Conservation (phyloP, 2,113 vertebrate genomes). For the Hippocampus guttulatus region DNA sequence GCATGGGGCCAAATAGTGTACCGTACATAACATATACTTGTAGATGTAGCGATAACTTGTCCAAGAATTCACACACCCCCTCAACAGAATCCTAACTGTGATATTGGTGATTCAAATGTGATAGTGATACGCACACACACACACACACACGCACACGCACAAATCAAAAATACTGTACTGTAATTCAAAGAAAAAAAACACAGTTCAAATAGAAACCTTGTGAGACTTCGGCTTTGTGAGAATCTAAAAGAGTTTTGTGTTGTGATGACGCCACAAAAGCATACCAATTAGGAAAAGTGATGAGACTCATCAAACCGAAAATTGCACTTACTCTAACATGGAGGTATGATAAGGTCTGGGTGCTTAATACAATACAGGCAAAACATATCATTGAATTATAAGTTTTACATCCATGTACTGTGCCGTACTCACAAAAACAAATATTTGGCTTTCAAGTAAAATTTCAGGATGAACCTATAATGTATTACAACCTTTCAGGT, state of each 20-base stretch:
- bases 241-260: background rate
- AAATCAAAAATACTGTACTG: background rate
- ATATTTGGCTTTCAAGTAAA: background rate
- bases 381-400: background rate
- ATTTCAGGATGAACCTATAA: background rate
- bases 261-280: background rate
- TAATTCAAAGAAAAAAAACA: background rate
- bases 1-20: slow-evolving; percentile 22
- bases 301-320: background rate
- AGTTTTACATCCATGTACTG: background rate
- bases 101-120: slow-evolving; percentile 28
- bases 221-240: background rate
- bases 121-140: background rate
- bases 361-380: background rate
- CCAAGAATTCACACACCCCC: slow-evolving; percentile 56
- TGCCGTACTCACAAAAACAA: background rate
- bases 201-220: background rate
- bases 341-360: background rate
- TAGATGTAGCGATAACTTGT: slow-evolving; percentile 49
- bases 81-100: slow-evolving; percentile 57
- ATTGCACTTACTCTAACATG: background rate
- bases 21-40: slow-evolving; percentile 9
- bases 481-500: background rate
- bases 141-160: background rate
- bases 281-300: too few relatives aligned